Conservation (phyloP, 1,140 invertebrate species). For the Diorhabda sublineata region DNA sequence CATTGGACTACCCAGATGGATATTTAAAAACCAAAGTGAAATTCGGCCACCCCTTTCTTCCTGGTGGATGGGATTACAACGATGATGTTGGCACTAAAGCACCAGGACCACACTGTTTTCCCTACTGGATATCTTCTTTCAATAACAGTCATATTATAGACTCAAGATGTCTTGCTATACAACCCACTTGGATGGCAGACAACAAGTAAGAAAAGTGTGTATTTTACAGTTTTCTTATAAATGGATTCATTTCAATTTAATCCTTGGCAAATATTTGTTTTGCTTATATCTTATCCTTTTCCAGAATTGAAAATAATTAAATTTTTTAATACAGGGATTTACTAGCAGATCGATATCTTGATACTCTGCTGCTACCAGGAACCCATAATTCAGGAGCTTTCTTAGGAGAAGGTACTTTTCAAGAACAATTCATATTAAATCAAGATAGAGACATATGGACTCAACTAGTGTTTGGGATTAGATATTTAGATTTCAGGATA, state of each 20-base stretch:
- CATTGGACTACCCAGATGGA: slow-evolving; percentile 29
- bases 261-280: too few relatives aligned
- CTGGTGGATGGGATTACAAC: slow-evolving; percentile 42
- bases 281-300: too few relatives aligned
- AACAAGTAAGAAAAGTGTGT: slow-evolving; percentile 49
- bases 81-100: slow-evolving; percentile 25
- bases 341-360: slow-evolving; percentile 37
- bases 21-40: slow-evolving; percentile 38
- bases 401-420: slow-evolving; percentile 46
- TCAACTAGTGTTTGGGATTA: slow-evolving; percentile 73
- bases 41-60: slow-evolving; percentile 37
- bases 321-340: neutral
- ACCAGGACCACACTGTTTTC: slow-evolving; percentile 47
- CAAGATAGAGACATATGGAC: slow-evolving; percentile 76
- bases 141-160: slow-evolving; percentile 49
- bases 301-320: too few relatives aligned
- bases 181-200: slow-evolving; percentile 66
- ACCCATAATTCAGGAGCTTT: slow-evolving; percentile 68
- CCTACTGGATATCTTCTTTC: slow-evolving; percentile 55
- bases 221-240: neutral
- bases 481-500: slow-evolving; percentile 75
- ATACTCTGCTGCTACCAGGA: slow-evolving; percentile 60
- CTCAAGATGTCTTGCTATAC: slow-evolving; percentile 58
- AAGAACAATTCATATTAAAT: slow-evolving; percentile 54
- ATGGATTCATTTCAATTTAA: too few relatives aligned